Evolutionary conservation across 2,888 invertebrate genomes (phyloP), one percentile per base, ranked within the genome.

Genomic region (Papilio demoleus): DNA sequence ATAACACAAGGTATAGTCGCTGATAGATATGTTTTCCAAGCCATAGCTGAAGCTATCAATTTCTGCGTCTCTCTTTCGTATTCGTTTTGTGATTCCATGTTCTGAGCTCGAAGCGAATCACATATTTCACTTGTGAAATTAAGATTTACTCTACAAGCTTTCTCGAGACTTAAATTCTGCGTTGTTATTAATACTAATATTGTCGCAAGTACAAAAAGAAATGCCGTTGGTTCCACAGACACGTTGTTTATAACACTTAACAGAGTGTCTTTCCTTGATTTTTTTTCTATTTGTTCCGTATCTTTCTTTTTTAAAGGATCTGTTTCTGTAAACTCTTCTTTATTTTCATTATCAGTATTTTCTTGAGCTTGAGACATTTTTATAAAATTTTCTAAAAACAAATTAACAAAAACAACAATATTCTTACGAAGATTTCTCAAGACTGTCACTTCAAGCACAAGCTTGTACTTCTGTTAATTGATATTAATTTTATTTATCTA

Each of bases 61-160:
- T 94, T 94, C 79, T 96, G 96, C 0, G 95, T 94, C 59, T 93
- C 91, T 74, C 87, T 91, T 77, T 94, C 94, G 74, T 94, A 93
- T 58, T 86, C 82, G 71, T 85, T 88, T 70, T 88, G 82, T 42
- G 79, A 84, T 4, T 93, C 94, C 0, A 95, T 94, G 65, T 95
- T 93, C 75, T 97, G 93, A 11, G 92, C 84, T 24, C 95, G 95
- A 8, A 97, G 84, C 0, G 96, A 95, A 75, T 94, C 93, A 80
- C 97, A 97, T 0, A 97, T 94, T 75, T 94, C 94, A 31, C 94
- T 92, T 0, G 95, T 92, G 76, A 94, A 96, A 22, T 93, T 94
- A 70, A 97, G 88, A 81, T 97, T 97, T 0, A 97, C 97, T 17
- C 97, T 90, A 79, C 97, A 97, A 0, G 97, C 97, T 82, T 97